These are phyloP conservation scores for Nasonovia ribisnigri DNA, from an alignment of 2,888 invertebrate genomes.

Conservation along the genomic window DNA sequence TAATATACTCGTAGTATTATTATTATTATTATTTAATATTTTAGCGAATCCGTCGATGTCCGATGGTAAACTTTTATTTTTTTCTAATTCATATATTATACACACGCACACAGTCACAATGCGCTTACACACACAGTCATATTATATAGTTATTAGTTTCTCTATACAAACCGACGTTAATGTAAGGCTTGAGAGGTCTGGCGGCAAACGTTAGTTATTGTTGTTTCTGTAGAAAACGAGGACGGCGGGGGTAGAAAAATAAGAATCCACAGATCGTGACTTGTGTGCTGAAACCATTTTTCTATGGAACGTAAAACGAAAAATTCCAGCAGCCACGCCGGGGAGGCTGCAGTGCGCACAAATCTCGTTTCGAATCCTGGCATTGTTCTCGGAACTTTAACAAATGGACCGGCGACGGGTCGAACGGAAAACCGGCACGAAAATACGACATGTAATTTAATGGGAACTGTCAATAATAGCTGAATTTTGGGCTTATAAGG, in stretches of 20 bases:
- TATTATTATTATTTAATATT: neutral
- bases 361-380: slow-evolving; percentile 40
- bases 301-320: slow-evolving; percentile 47
- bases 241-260: slow-evolving; percentile 10
- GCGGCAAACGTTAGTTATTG: slow-evolving; percentile 56
- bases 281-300: slow-evolving; percentile 36
- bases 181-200: neutral
- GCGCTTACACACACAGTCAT: neutral
- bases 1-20: neutral
- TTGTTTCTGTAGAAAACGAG: slow-evolving; percentile 5
- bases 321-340: slow-evolving; percentile 22
- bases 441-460: neutral
- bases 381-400: slow-evolving; percentile 43
- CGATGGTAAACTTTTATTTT: slow-evolving; percentile 20
- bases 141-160: slow-evolving; percentile 16
- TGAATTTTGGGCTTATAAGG: neutral
- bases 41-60: neutral
- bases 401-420: slow-evolving; percentile 12
- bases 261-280: slow-evolving; percentile 59
- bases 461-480: slow-evolving; percentile 18
- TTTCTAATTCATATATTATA: slow-evolving; percentile 25
- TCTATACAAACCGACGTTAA: slow-evolving; percentile 34
- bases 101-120: neutral
- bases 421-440: slow-evolving; percentile 23
- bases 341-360: neutral